Base-by-base conservation (phyloP, 2,888 invertebrate species). In the Orthosia gothica region DNA sequence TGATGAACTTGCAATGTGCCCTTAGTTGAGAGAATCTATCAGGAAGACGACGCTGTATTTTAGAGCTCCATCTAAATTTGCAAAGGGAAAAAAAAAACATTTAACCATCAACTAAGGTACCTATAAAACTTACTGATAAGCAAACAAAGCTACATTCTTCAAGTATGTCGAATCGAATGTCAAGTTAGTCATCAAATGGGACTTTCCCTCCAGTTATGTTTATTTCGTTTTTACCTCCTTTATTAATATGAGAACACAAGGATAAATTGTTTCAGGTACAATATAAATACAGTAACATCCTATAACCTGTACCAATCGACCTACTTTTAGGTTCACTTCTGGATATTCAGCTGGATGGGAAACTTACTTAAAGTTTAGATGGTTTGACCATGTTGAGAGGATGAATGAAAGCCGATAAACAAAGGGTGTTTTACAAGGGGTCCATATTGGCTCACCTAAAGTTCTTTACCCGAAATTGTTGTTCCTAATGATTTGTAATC, bases 181-280 rank as follows among this genome's bases (percentile, higher is more conserved):
- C 15, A 15, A 32, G 4, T 50, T 45, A 26, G 50, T 74, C 57
- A 70, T 26, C 7, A 9, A 2, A 2, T 5, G 69, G 73, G 79
- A 50, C 49, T 70, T 79, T 15, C 79, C 74, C 74, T 0, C 9
- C 5, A 5, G 18, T 1, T 20, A 5, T 26, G 4, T 3, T 13
- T 5, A 13, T n/a, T 23, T 45, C 26, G 26, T 47, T 26, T 79
- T 76, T 70, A 47, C 32, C n/a, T 57, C 12, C n/a, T 23, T 16
- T 58, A n/a, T 7, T n/a, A 18, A 23, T 5, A 18, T 15, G 9
- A 18, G 1, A 32, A 16, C 20, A n/a, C n/a, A 12, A 78, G 45
- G 52, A 72, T 18, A 64, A 26, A 16, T 45, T 45, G 4, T 54
- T 64, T 15, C 61, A 59, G 18, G 47, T 23, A 18, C 32, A 32